Percentiles rank a stretch among this genome's conserved stretches.
phyloP scores from a whole-genome alignment of 2,113 vertebrate genomes.

The Grammomys surdaster region DNA sequence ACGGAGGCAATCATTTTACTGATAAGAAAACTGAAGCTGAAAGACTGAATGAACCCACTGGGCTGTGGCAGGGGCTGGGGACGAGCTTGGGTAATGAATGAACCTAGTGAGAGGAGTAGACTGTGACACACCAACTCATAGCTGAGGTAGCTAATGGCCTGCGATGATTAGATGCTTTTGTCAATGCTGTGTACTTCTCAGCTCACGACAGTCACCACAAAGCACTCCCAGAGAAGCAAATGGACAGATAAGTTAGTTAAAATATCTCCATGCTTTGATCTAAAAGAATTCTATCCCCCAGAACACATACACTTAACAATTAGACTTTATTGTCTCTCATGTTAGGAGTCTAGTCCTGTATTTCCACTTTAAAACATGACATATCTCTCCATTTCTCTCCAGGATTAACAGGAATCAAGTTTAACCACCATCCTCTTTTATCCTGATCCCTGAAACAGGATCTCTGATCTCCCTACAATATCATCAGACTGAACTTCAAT shows the following conservation, averaged over 20 bases:
- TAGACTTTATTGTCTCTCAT: not conserved
- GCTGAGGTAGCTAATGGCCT: not conserved
- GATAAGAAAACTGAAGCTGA: slow-evolving; percentile 55
- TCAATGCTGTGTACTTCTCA: not conserved
- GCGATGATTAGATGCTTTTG: not conserved
- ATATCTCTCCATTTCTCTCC: not conserved
- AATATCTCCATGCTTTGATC: not conserved
- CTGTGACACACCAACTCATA: not conserved
- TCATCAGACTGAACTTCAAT: not conserved
- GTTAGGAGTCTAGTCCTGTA: not conserved
- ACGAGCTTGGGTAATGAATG: not conserved
- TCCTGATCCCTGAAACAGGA: not conserved
- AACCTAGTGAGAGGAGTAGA: not conserved
- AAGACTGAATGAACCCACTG: slow-evolving; percentile 10
- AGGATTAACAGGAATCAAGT: not conserved
- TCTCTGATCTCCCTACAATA: not conserved
- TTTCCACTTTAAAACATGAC: not conserved
- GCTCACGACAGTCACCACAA: not conserved
- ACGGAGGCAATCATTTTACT: slow-evolving; percentile 54
- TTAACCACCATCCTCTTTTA: not conserved
- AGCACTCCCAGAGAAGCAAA: not conserved
- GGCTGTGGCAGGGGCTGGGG: not conserved
- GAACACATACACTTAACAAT: not conserved
- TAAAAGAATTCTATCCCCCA: not conserved
- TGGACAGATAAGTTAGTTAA: not conserved